Evolutionary conservation across 2,797 vertebrate genomes (phyloP).

Genomic region (Sylvilagus floridanus): DNA sequence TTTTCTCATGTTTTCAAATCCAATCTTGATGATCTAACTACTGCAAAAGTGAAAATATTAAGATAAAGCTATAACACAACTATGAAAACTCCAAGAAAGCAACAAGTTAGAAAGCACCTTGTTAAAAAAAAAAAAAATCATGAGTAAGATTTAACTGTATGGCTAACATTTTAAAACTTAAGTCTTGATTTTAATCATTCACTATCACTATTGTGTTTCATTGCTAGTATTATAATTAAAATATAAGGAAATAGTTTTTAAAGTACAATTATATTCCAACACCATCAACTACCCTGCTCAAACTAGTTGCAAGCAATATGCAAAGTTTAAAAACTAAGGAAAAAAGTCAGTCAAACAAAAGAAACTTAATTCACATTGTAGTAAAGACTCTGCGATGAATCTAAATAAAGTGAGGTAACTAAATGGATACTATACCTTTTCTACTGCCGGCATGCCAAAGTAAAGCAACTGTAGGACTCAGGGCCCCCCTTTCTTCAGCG

Average conservation of each 20-base stretch:
- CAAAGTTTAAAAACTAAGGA: not conserved
- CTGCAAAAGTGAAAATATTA: not conserved
- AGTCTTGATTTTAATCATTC: slow-evolving; percentile 7
- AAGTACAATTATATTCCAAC: not conserved
- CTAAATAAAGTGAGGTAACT: not conserved
- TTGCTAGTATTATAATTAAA: not conserved
- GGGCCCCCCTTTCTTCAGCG: not conserved
- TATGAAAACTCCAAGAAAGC: not conserved
- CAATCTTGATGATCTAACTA: not conserved
- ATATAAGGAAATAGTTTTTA: not conserved
- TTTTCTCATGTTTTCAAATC: slow-evolving; percentile 48
- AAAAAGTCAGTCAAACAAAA: not conserved
- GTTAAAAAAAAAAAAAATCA: not conserved
- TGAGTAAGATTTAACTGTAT: not conserved
- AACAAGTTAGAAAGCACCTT: not conserved
- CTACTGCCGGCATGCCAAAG: not conserved
- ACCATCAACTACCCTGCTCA: not conserved
- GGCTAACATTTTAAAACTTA: slow-evolving; percentile 29
- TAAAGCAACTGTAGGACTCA: not conserved
- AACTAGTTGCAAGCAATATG: not conserved
- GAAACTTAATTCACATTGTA: not conserved
- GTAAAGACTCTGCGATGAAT: not conserved
- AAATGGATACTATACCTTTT: not conserved
- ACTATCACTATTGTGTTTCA: not conserved
- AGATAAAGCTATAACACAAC: not conserved